Base-by-base conservation (phyloP, 1,140 invertebrate genomes). In the Temnothorax curvispinosus region DNA sequence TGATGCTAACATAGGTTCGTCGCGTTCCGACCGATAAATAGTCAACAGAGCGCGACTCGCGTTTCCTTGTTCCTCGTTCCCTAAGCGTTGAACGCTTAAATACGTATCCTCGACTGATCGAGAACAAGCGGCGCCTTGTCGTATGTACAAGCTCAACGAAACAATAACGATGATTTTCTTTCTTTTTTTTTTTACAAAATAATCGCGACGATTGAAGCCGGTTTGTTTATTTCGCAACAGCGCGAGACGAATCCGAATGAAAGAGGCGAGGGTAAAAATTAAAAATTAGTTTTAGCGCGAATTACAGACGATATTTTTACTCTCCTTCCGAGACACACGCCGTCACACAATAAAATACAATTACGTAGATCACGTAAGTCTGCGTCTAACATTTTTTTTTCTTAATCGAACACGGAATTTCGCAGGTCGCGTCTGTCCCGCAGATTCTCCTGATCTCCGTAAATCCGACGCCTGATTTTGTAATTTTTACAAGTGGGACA, bases 1-100 rank as follows among this genome's bases (percentile, higher is more conserved):
- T 75, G 52, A 74, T 56, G 35, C 41, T 50, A 88, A 86, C 74
- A 77, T 50, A 85, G 60, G 52, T 72, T 65, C 56, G 21, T 62
- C 11, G n/a, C 56, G 13, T 84, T 32, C 32, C n/a, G 27, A 75
- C 18, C 35, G 18, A 84, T 84, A 56, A 32, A 54, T 56, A 75
- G 18, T 60, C 15, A n/a, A n/a, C 56, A 7, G 7, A 62, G 58
- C 41, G 38, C 38, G 21, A 60, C 13, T 60, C 15, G 32, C 27
- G 27, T 78, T 54, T 62, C 32, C 11, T 44, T 54, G 3, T 6
- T 18, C 62, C 7, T 27, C 6, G 21, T 38, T 38, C 58, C 32
- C 18, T 38, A 58, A 78, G 18, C 35, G 9, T 58, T n/a, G 64
- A n/a, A 69, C 9, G 9, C 21, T 81, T 11, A 44, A 64, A 32